phyloP scores from a whole-genome alignment of 2,888 invertebrate genomes.

The Sesamia inferens region DNA sequence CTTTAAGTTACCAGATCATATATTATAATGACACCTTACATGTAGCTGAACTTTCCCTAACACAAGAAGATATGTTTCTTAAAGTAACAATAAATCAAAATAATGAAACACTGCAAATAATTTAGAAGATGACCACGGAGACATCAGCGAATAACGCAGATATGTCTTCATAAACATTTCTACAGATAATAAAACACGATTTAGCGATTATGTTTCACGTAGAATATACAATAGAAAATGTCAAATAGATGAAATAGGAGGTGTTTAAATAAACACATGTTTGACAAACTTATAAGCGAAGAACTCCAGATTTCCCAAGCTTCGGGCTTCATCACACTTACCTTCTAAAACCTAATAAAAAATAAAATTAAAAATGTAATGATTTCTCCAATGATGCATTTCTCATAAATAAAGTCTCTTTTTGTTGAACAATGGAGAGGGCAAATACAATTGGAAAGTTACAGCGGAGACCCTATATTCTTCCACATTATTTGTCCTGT shows the following conservation, averaged over 20 bases:
- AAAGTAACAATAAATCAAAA: conserved; percentile 55
- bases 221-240: conserved; percentile 28
- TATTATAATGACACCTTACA: conserved; percentile 51
- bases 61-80: conserved; percentile 48
- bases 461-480: too few species aligned
- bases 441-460: too few species aligned
- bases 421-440: too few species aligned
- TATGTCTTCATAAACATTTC: conserved; percentile 44
- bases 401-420: too few species aligned
- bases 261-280: conserved; percentile 10
- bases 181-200: conserved; percentile 40
- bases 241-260: conserved; percentile 22
- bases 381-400: too few species aligned
- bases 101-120: conserved; percentile 45
- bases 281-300: background rate
- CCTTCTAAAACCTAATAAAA: too few species aligned
- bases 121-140: conserved; percentile 36
- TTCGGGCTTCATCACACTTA: too few species aligned
- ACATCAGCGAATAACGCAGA: conserved; percentile 43
- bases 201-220: conserved; percentile 19
- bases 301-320: background rate
- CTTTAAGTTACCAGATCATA: conserved; percentile 53
- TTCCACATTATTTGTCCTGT: too few species aligned
- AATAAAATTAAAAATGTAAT: too few species aligned
- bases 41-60: conserved; percentile 44